Conservation (phyloP, 2,888 invertebrate genomes). For the Ceriagrion tenellum region DNA sequence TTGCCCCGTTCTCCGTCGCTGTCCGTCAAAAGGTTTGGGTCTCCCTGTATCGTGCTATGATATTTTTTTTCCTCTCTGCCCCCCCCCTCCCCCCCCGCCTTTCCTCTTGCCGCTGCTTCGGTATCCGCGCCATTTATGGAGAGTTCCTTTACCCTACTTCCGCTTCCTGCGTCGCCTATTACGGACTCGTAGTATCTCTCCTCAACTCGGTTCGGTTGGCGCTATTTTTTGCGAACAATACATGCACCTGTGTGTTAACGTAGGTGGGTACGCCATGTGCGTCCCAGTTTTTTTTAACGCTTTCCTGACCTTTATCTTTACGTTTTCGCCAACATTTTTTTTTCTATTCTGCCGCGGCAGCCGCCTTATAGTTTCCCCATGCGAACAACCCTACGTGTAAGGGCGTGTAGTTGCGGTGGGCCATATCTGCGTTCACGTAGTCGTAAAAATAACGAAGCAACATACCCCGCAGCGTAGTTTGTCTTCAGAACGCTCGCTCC, state of each 20-base stretch:
- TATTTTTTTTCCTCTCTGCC: too few species aligned
- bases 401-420: neutral
- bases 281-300: neutral
- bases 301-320: neutral
- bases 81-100: neutral
- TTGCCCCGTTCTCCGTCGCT: neutral
- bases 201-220: neutral
- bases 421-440: neutral
- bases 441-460: neutral
- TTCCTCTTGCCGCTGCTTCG: neutral
- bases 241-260: neutral
- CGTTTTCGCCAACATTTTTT: neutral
- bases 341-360: neutral
- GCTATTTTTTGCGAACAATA: neutral
- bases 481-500: neutral
- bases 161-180: neutral
- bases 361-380: neutral
- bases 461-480: neutral
- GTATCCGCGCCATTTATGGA: neutral
- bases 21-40: neutral
- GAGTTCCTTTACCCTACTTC: neutral
- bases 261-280: neutral
- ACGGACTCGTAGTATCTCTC: neutral
- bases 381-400: neutral
- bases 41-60: neutral